Evolutionary conservation across 1,140 invertebrate genomes (phyloP).

Genomic region (Bactericera cockerelli): DNA sequence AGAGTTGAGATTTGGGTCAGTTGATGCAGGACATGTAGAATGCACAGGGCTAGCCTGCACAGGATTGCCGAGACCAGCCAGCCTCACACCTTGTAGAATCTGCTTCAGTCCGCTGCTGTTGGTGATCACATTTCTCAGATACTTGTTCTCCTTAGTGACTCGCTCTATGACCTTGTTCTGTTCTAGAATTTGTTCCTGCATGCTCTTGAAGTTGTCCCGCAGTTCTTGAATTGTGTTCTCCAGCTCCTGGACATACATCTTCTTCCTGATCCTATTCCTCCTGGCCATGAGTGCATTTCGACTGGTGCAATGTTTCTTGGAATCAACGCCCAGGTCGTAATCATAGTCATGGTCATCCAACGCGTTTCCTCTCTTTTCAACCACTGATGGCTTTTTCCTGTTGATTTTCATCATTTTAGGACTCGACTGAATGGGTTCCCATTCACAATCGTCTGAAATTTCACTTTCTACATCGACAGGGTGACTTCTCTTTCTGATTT

Average conservation of each 20-base stretch:
- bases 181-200: constrained; percentile 31
- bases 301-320: constrained; percentile 29
- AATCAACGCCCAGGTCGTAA: constrained; percentile 9
- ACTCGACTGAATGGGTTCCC: background rate
- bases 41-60: background rate
- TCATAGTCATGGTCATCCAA: background rate
- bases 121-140: constrained; percentile 34
- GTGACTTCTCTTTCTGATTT: background rate
- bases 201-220: constrained; percentile 32
- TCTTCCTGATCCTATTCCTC: constrained; percentile 39
- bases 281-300: constrained; percentile 39
- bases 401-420: constrained; percentile 9
- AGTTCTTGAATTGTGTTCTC: constrained; percentile 33
- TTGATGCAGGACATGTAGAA: background rate
- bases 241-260: constrained; percentile 36
- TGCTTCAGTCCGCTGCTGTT: constrained; percentile 28
- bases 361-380: background rate
- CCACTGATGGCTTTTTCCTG: background rate
- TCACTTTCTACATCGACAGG: background rate
- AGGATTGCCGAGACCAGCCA: background rate
- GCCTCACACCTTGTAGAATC: constrained; percentile 1
- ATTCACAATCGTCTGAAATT: background rate
- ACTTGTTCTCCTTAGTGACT: constrained; percentile 33
- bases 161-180: constrained; percentile 31
- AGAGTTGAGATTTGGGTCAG: background rate